Conservation (phyloP, 2,113 vertebrate genomes). For the Archocentrus centrarchus region DNA sequence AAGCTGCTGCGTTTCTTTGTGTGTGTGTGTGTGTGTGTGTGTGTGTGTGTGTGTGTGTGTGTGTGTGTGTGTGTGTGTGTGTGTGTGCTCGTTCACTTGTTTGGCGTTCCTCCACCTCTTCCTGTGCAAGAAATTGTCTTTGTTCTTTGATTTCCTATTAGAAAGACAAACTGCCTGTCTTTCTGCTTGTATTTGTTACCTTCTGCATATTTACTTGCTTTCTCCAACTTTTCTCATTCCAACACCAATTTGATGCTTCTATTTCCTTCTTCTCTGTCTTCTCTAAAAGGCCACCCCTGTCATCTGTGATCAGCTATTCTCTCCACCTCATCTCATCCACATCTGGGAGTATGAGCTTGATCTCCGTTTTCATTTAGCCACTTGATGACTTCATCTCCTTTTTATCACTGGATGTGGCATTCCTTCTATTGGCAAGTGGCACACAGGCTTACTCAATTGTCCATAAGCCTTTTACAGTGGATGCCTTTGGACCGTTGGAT, state of each 20-base stretch:
- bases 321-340: constrained; percentile 24
- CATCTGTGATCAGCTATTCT: constrained; percentile 37
- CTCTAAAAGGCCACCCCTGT: constrained; percentile 13
- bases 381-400: constrained; percentile 66
- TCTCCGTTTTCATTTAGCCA: constrained; percentile 27
- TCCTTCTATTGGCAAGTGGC: constrained; percentile 20
- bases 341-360: constrained; percentile 48
- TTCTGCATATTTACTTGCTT: background rate
- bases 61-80: background rate
- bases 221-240: background rate
- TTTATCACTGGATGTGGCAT: constrained; percentile 51
- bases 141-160: constrained; percentile 30
- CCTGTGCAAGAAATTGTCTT: background rate
- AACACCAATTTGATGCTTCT: background rate
- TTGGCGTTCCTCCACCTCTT: background rate
- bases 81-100: background rate
- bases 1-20: constrained; percentile 13
- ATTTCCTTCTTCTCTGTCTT: background rate
- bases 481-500: constrained; percentile 19
- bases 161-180: constrained; percentile 6
- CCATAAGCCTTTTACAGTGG: constrained; percentile 7
- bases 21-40: background rate
- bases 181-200: constrained; percentile 13
- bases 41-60: background rate
- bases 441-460: background rate